Evolutionary conservation across 2,113 vertebrate genomes (phyloP).

Genomic region (Candoia aspera): DNA sequence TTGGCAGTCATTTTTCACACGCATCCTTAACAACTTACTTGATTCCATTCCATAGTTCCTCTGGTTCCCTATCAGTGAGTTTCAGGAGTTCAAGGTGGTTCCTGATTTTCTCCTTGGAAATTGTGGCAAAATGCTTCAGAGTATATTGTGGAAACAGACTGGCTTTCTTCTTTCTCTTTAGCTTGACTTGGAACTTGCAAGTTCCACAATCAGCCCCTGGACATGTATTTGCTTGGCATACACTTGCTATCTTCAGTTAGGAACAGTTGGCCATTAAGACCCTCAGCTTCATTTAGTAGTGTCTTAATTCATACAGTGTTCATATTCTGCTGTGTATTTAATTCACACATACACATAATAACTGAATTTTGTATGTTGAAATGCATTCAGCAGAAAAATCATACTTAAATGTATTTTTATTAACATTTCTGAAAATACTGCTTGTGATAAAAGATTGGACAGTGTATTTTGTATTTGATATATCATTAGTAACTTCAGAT

Average conservation of each 20-base stretch:
- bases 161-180: not conserved
- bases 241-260: not conserved
- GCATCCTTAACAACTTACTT: not conserved
- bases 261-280: too few species aligned
- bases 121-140: not conserved
- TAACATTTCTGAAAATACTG: not conserved
- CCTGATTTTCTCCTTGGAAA: not conserved
- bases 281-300: not conserved
- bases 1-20: not conserved
- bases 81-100: not conserved
- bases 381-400: rapidly evolving
- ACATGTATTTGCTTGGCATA: not conserved
- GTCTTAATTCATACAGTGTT: not conserved
- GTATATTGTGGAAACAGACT: not conserved
- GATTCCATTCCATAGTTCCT: not conserved
- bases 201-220: not conserved
- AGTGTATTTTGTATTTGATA: slow-evolving; percentile 33
- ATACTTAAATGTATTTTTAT: not conserved
- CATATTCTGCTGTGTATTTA: not conserved
- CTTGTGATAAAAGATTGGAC: not conserved
- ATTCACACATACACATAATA: not conserved
- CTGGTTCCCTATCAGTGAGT: not conserved
- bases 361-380: not conserved
- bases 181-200: not conserved
- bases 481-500: slow-evolving; percentile 39